These are phyloP conservation scores for Linurgus olivaceus DNA, from an alignment of 2,797 vertebrate species.

Conservation along the genomic window DNA sequence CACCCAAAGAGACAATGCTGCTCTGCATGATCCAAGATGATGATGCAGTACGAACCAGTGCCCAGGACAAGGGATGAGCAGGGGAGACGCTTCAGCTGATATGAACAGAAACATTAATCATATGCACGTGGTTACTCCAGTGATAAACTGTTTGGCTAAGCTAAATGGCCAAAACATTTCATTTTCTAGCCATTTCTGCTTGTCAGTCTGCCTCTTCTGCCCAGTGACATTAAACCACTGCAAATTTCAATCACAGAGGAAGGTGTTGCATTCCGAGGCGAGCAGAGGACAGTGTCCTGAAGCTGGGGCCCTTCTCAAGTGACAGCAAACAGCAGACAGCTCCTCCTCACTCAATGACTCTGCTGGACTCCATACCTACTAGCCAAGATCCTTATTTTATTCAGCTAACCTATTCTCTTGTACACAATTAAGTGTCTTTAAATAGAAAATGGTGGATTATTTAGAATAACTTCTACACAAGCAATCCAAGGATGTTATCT, in stretches of 20 bases:
- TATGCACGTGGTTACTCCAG: fast-evolving
- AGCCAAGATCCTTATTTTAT: background rate
- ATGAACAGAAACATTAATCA: background rate
- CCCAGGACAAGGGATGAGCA: background rate
- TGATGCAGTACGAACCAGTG: background rate
- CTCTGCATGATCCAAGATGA: background rate
- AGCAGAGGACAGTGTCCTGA: background rate
- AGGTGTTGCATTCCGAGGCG: fast-evolving
- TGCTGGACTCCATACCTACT: background rate
- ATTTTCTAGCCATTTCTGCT: background rate
- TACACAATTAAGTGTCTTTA: background rate
- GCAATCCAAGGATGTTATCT: background rate
- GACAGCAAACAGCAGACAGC: background rate
- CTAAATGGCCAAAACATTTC: background rate
- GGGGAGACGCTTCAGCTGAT: fast-evolving
- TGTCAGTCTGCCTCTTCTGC: background rate
- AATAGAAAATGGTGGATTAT: background rate
- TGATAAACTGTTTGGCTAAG: background rate
- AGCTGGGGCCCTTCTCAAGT: background rate
- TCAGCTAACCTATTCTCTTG: background rate
- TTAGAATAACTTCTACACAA: background rate
- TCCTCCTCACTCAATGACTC: background rate
- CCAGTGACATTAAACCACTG: background rate
- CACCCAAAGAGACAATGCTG: background rate
- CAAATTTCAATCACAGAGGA: background rate